Conservation (phyloP, 2,797 vertebrate genomes). For the Etheostoma nigrum region DNA sequence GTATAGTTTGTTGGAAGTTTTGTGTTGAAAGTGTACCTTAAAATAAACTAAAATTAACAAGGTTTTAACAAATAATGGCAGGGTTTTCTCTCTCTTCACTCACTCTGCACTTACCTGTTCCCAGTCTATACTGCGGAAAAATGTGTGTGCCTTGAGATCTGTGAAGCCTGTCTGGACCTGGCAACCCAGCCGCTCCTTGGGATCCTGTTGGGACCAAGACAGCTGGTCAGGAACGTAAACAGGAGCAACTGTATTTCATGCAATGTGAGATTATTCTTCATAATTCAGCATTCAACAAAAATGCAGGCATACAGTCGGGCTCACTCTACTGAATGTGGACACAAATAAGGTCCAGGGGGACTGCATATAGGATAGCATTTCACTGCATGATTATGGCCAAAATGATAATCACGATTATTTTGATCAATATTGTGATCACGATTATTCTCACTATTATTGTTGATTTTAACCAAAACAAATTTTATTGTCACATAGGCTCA, state of each 20-base stretch:
- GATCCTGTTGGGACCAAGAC: slow-evolving; percentile 88
- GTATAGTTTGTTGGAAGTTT: background rate
- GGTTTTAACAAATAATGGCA: background rate
- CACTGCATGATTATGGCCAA: background rate
- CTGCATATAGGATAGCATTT: background rate
- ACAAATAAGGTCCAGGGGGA: slow-evolving; percentile 10
- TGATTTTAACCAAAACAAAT: too few species aligned
- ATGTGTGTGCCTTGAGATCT: slow-evolving; percentile 97
- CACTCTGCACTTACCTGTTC: slow-evolving; percentile 89
- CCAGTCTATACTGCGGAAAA: slow-evolving; percentile 99
- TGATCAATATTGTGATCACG: too few species aligned
- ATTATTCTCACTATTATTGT: too few species aligned
- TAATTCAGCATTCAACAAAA: background rate
- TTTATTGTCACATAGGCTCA: too few species aligned
- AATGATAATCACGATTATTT: too few species aligned
- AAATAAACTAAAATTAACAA: background rate
- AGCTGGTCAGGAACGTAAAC: slow-evolving; percentile 44
- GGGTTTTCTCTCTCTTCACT: background rate
- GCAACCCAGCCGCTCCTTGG: slow-evolving; percentile 97
- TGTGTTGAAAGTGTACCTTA: background rate
- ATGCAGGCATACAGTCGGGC: background rate
- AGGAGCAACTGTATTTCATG: background rate
- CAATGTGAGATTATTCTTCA: background rate
- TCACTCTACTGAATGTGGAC: background rate
- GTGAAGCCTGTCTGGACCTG: slow-evolving; percentile 95